A percentile compares a stretch with the other conserved stretches of the same genome.
Conservation (phyloP, 2,888 invertebrate species). For the Liposcelis brunnea region DNA sequence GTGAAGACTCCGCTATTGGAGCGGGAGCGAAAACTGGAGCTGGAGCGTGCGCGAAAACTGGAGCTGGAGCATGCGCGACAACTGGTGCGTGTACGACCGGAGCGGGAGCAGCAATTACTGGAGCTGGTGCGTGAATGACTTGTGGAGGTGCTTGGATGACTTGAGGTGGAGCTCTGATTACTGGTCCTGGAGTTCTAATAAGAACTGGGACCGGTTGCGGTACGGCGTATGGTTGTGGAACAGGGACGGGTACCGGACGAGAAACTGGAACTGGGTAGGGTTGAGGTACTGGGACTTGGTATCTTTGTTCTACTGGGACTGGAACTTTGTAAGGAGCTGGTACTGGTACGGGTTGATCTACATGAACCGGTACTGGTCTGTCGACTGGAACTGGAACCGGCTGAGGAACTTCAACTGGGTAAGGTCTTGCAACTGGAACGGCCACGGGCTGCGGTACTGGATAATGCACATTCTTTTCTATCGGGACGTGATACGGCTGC, state of each 20-base stretch:
- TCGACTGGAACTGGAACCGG: slow-evolving; percentile 25
- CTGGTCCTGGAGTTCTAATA: not conserved
- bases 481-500: slow-evolving; percentile 32
- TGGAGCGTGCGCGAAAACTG: too few species aligned
- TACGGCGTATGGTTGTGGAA: slow-evolving; percentile 13
- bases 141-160: not conserved
- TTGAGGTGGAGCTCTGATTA: not conserved
- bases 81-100: not conserved
- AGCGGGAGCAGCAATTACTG: not conserved
- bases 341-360: slow-evolving; percentile 25
- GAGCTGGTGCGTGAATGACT: not conserved
- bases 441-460: slow-evolving; percentile 27
- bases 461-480: slow-evolving; percentile 32
- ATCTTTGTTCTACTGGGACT: slow-evolving; percentile 23
- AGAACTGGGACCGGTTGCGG: not conserved
- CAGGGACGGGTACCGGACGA: slow-evolving; percentile 28
- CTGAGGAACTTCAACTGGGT: slow-evolving; percentile 22
- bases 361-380: slow-evolving; percentile 23
- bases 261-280: slow-evolving; percentile 33
- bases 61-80: too few species aligned
- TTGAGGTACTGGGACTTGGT: slow-evolving; percentile 29
- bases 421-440: slow-evolving; percentile 32
- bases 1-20: too few species aligned
- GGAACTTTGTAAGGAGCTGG: slow-evolving; percentile 28
- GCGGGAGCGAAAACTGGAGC: too few species aligned